These are phyloP conservation scores for Hexactinellida sp. DNA, from an alignment of 37 sponge, comb jelly and placozoan genomes.

Conservation along the genomic window DNA sequence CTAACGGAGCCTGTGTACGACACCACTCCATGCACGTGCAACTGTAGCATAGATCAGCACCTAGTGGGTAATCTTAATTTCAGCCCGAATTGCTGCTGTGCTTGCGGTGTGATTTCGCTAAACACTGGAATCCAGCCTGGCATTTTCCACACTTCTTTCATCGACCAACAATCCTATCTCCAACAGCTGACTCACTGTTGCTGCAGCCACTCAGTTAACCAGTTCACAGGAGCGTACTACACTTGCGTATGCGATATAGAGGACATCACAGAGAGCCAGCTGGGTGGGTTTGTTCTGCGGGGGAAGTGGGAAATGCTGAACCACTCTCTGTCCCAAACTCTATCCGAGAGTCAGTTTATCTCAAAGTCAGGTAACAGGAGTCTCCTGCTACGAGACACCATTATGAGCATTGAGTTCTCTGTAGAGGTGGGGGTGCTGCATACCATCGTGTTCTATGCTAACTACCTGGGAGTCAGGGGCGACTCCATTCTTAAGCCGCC, in stretches of 20 bases:
- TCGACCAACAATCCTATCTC: neutral
- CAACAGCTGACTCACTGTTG: neutral
- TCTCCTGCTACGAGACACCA: neutral
- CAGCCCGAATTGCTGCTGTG: neutral
- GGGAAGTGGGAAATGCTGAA: neutral
- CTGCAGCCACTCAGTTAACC: neutral
- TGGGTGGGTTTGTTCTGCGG: neutral
- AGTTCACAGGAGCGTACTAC: neutral
- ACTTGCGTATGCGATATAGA: neutral
- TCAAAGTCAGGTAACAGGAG: neutral
- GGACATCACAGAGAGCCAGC: neutral
- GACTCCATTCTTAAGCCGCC: neutral
- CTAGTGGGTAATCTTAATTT: neutral
- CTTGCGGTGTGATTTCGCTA: neutral
- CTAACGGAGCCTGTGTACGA: neutral
- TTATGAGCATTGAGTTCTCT: neutral
- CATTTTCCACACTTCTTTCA: neutral
- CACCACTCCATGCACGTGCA: neutral
- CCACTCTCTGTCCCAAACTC: neutral
- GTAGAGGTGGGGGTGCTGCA: neutral
- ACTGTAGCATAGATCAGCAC: neutral
- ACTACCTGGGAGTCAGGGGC: neutral
- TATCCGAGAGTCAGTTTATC: neutral
- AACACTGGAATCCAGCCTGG: neutral
- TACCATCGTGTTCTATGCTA: neutral